Conservation (phyloP, 2,113 vertebrate genomes). For the Oryzias celebensis region DNA sequence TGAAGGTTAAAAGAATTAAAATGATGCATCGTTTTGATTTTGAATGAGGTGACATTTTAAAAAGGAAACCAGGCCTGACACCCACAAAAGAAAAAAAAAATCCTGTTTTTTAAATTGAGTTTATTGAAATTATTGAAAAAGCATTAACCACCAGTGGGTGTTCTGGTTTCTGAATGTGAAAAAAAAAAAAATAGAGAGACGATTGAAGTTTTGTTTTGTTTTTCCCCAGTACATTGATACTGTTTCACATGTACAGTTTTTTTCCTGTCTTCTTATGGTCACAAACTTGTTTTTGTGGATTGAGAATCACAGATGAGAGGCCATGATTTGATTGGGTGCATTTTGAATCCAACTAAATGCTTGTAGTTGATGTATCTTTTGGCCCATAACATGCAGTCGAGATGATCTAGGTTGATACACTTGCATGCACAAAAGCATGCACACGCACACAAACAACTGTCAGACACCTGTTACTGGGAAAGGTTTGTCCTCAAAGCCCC, state of each 20-base stretch:
- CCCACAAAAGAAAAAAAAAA: conserved; percentile 26
- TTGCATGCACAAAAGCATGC: conserved; percentile 20
- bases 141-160: conserved; percentile 6
- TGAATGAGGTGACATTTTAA: too few relatives aligned
- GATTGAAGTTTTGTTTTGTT: background rate
- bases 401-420: conserved; percentile 43
- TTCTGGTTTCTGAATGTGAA: conserved; percentile 10
- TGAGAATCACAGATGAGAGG: conserved; percentile 57
- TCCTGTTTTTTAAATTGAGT: background rate
- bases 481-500: conserved; percentile 39
- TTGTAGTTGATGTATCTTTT: conserved; percentile 66
- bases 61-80: background rate
- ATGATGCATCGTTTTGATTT: too few relatives aligned
- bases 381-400: conserved; percentile 41
- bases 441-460: conserved; percentile 38
- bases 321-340: conserved; percentile 57
- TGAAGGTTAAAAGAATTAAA: too few relatives aligned
- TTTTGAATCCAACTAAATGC: conserved; percentile 56
- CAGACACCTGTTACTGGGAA: conserved; percentile 33
- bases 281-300: conserved; percentile 41
- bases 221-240: conserved; percentile 20
- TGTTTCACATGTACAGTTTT: background rate
- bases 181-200: conserved; percentile 19
- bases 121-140: background rate
- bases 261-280: conserved; percentile 44